A percentile compares a stretch with the other conserved stretches of the same genome.
phyloP scores from a whole-genome alignment of 1,140 invertebrate genomes.

The Atta colombica region DNA sequence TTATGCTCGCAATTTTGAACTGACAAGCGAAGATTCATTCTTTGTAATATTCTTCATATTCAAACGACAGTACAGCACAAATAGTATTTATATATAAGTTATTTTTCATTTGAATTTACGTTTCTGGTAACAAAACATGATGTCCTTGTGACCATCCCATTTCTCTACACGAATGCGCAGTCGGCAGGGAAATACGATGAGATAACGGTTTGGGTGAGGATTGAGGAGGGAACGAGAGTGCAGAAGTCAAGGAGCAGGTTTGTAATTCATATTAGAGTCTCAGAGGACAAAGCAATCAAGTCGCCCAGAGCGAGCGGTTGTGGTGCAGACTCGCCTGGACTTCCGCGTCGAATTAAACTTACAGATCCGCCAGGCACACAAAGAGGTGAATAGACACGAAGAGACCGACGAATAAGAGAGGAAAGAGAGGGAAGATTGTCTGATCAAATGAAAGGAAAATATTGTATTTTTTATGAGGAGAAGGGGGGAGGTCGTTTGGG shows the following conservation, averaged over 20 bases:
- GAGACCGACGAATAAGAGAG: not conserved
- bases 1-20: not conserved
- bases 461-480: slow-evolving; percentile 77
- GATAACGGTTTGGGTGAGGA: slow-evolving; percentile 4
- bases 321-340: slow-evolving; percentile 40
- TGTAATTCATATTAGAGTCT: slow-evolving; percentile 79
- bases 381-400: slow-evolving; percentile 45
- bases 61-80: not conserved
- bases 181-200: slow-evolving; percentile 48
- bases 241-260: slow-evolving; percentile 59
- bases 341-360: slow-evolving; percentile 79
- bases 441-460: slow-evolving; percentile 75
- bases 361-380: slow-evolving; percentile 73
- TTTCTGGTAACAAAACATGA: slow-evolving; percentile 39
- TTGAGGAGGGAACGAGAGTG: slow-evolving; percentile 18
- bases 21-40: not conserved
- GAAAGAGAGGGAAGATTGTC: not conserved
- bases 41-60: not conserved
- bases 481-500: slow-evolving; percentile 12
- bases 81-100: not conserved
- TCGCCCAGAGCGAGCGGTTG: slow-evolving; percentile 54
- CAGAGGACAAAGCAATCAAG: slow-evolving; percentile 76
- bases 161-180: slow-evolving; percentile 21
- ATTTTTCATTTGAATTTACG: slow-evolving; percentile 17
- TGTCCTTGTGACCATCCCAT: not conserved